phyloP scores from a whole-genome alignment of 2,113 vertebrate species.

The Eptesicus fuscus region DNA sequence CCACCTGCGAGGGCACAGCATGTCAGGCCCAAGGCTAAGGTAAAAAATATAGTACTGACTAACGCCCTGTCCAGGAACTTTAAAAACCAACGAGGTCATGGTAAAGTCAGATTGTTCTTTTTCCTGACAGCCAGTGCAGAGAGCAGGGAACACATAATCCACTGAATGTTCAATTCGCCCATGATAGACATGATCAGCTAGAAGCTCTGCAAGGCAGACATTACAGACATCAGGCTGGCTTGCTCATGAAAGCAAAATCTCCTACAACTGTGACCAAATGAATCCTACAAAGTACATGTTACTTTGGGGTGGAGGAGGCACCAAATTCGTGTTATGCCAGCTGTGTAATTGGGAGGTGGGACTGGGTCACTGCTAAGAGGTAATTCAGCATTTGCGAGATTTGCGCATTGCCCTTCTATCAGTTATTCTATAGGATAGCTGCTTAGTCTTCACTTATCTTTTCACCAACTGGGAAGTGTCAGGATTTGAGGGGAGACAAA shows the following conservation, averaged over 20 bases:
- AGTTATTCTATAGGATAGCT: not conserved
- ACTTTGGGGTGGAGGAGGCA: not conserved
- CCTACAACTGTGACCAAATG: not conserved
- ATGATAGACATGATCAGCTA: not conserved
- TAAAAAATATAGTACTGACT: not conserved
- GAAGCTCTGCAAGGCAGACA: not conserved
- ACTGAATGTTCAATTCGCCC: not conserved
- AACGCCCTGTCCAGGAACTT: not conserved
- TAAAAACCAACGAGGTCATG: conserved; percentile 6
- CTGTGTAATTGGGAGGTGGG: not conserved
- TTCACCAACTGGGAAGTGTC: not conserved
- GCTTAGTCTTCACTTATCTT: not conserved
- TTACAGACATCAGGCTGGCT: not conserved
- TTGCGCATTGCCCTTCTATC: not conserved
- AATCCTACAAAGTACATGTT: not conserved
- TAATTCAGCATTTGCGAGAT: not conserved
- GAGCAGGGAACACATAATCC: not conserved
- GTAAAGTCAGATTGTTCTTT: conserved; percentile 23
- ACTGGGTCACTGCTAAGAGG: not conserved
- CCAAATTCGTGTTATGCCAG: not conserved
- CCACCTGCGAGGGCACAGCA: not conserved
- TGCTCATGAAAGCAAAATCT: not conserved
- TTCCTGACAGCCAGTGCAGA: conserved; percentile 23
- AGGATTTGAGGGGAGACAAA: not conserved
- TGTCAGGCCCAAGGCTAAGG: not conserved